Evolutionary conservation across 2,113 vertebrate genomes (phyloP), one percentile per base, ranked within the genome.

Genomic region (Clarias gariepinus): DNA sequence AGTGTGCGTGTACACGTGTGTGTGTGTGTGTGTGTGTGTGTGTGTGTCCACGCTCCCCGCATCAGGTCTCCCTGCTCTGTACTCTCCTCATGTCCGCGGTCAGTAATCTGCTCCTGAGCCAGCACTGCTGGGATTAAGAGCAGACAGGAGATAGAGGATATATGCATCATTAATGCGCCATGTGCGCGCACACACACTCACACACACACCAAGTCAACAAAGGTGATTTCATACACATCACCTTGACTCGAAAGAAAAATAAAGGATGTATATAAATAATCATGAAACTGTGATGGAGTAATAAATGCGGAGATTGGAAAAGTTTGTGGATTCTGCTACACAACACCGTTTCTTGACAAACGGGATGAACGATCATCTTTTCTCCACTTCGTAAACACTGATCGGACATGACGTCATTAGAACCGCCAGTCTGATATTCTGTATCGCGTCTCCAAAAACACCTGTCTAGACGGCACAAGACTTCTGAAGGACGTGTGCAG

Each of bases 31-130:
- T 82, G 52, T 87, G 73, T 63, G 66, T 36, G 86, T 71, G 84
- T 71, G 78, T 80, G 52, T 55, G 74, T 78, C 74, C 6, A 63
- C 41, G 63, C 76, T 74, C 47, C 47, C 47, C 76, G 66, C 76
- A 76, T 77, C 30, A 47, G 28, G 47, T 33, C 36, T 81, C 89
- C 88, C 88, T 91, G 82, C 76, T 90, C 86, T 86, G 89, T 87
- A 92, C 91, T 91, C 88, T 89, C 83, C 92, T 92, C 91, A 93
- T 92, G 92, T 94, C 91, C 91, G 91, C 91, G 91, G 92, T 91
- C 92, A 93, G 92, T 95, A 93, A 95, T 94, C 92, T 94, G 92
- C 90, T 93, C 91, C 94, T 94, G 93, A 95, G 93, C 93, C 93
- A 93, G 94, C 90, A 91, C 90, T 92, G 91, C 91, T 93, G 92